phyloP scores from a whole-genome alignment of 2,888 invertebrate species.

The Sphaerophoria rueppellii region DNA sequence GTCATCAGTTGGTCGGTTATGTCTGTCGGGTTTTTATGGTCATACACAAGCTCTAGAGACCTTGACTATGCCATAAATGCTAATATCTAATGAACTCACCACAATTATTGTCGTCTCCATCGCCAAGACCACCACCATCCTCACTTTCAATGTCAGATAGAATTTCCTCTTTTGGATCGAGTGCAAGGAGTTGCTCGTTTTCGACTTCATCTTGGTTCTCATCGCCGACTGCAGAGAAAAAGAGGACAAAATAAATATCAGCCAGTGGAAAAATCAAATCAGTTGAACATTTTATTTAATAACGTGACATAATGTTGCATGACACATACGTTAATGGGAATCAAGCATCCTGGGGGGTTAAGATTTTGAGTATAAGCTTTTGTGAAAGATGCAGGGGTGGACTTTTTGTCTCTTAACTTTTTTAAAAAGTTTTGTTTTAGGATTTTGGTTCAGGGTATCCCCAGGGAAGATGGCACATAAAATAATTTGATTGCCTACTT shows the following conservation, averaged over 20 bases:
- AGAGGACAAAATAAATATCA: background rate
- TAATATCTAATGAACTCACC: slow-evolving; percentile 58
- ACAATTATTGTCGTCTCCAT: slow-evolving; percentile 56
- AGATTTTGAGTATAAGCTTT: background rate
- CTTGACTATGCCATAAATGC: slow-evolving; percentile 22
- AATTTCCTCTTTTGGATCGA: slow-evolving; percentile 69
- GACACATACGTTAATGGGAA: slow-evolving; percentile 21
- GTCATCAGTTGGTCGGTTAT: background rate
- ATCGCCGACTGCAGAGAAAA: slow-evolving; percentile 47
- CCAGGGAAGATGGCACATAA: background rate
- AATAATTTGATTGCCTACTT: no score
- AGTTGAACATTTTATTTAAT: slow-evolving; percentile 1
- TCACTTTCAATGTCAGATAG: slow-evolving; percentile 63
- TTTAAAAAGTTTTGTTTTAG: slow-evolving; percentile 3
- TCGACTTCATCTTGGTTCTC: slow-evolving; percentile 24
- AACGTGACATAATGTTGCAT: slow-evolving; percentile 31
- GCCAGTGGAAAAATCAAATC: background rate
- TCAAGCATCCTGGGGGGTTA: slow-evolving; percentile 13
- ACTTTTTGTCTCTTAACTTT: slow-evolving; percentile 1
- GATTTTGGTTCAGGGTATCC: background rate
- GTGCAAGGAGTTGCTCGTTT: slow-evolving; percentile 19
- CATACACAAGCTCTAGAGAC: slow-evolving; percentile 12
- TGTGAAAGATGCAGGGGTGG: slow-evolving; percentile 1
- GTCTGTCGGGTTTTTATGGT: slow-evolving; percentile 1
- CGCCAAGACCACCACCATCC: slow-evolving; percentile 34